Base-by-base conservation (phyloP, 1,140 invertebrate genomes). In the Drosophila bocki region DNA sequence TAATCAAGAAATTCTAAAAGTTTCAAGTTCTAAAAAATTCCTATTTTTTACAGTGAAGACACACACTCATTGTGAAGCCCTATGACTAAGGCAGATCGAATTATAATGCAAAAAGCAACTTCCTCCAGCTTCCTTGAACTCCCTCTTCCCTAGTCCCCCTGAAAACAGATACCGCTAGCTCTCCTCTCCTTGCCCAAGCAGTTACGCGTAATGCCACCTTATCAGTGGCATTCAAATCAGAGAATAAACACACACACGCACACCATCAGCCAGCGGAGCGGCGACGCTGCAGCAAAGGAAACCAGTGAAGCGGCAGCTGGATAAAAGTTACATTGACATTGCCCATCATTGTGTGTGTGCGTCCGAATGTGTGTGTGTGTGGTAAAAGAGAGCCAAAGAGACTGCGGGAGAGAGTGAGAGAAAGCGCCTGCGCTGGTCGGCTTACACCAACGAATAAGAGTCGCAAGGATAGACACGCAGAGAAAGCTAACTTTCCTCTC, bases 281-380 rank as follows among this genome's bases (percentile, higher is more conserved):
- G 48, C 33, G 51, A 35, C 65, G 75, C 65, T 80, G 80, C 65
- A 88, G 84, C 78, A 90, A 85, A 82, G 72, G 75, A 81, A 88
- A 64, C 78, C 85, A 90, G 70, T 81, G 81, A 90, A 88, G 85
- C 85, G 85, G 78, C 85, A 85, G 84, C 82, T 84, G 84, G 77
- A 87, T 90, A 90, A 88, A 88, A 87, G 85, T 90, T 87, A 87
- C 84, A 87, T 87, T 87, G 84, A 87, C 84, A 87, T 90, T 87
- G 84, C 85, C 80, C 39, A 72, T 47, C 62, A 42, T 60, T 60
- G 37, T 37, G n/a, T 75, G 35, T 62, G 13, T 4, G 15, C 19
- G 44, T 35, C n/a, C 37, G 26, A 12, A 15, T 45, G 33, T 29
- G 6, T 37, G 39, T 19, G 58, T 47, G 45, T 54, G 56, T 44